Base-by-base conservation (phyloP, 2,113 vertebrate species). In the Pseudois nayaur region DNA sequence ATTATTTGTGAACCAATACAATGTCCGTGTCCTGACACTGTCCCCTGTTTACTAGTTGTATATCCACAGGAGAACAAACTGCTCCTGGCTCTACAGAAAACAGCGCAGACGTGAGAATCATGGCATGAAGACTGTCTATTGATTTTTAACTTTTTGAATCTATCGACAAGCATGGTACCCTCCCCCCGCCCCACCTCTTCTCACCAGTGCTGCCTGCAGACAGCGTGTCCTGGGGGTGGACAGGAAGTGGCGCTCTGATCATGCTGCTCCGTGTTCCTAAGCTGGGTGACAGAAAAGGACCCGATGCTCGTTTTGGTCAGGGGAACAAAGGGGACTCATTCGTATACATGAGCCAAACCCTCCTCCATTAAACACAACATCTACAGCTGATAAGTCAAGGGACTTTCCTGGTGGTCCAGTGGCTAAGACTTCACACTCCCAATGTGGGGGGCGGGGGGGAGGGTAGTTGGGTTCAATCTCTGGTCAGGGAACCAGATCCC, bases 141-240 rank as follows among this genome's bases (percentile, higher is more conserved):
- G 86, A 25, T 54, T 64, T 59, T 57, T 15, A 55, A 27, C 40
- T 90, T 64, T 43, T 33, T 36, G n/a, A 87, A n/a, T 36, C 31
- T 62, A 33, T 12, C 23, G 57, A 23, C 62, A 50, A 25, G n/a
- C 0, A 0, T 2, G n/a, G 31, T 54, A 8, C 12, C 33, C 13
- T 31, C 1, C 15, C 23, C 7, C 25, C 0, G 8, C 6, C 16
- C 71, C 67, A 23, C 21, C 48, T 33, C 48, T 50, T 31, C 55
- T 54, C 1, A 9, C n/a, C 60, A 90, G 85, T 3, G 0, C 62
- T 31, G 17, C 9, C 83, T 52, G 4, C 50, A 62, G 74, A 40
- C 7, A 9, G 19, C 3, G 3, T 21, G 55, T 78, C 29, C 27
- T 19, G 50, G 36, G 7, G 23, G 21, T 1, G 2, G n/a, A 23